phyloP scores from a whole-genome alignment of 2,797 vertebrate genomes.

The Vireo griseus region DNA sequence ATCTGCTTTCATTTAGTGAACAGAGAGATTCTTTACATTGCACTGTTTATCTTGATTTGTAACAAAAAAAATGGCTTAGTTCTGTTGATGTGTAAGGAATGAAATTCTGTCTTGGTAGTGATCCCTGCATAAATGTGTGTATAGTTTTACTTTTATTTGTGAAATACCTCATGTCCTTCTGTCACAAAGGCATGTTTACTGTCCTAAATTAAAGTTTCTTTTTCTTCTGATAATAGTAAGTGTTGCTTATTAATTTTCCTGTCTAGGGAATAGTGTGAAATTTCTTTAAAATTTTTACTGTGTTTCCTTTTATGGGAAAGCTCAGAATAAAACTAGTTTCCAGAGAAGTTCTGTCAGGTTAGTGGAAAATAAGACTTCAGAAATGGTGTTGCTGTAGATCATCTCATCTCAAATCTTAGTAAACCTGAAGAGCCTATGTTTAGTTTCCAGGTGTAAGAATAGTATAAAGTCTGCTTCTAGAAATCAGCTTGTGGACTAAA shows the following conservation, averaged over 20 bases:
- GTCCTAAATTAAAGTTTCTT: background rate
- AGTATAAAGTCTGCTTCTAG: background rate
- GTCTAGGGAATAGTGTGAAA: background rate
- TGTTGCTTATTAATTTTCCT: background rate
- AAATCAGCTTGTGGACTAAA: background rate
- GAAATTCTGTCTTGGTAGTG: background rate
- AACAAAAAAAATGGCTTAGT: background rate
- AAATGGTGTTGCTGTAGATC: background rate
- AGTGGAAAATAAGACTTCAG: background rate
- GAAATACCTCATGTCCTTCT: background rate
- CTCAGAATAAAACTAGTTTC: background rate
- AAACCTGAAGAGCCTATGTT: background rate
- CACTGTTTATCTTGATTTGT: background rate
- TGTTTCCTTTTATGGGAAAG: background rate
- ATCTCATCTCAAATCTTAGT: background rate
- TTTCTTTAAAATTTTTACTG: background rate
- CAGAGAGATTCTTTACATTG: background rate
- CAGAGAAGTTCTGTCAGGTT: background rate
- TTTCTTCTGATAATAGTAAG: background rate
- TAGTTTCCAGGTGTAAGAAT: background rate
- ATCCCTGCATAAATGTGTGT: background rate
- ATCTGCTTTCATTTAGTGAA: background rate
- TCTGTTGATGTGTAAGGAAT: background rate
- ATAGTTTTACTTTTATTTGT: background rate
- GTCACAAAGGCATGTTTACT: background rate